Evolutionary conservation across 2,888 invertebrate species (phyloP), one percentile per base, ranked within the genome.

Genomic region (Eristalinus aeneus): DNA sequence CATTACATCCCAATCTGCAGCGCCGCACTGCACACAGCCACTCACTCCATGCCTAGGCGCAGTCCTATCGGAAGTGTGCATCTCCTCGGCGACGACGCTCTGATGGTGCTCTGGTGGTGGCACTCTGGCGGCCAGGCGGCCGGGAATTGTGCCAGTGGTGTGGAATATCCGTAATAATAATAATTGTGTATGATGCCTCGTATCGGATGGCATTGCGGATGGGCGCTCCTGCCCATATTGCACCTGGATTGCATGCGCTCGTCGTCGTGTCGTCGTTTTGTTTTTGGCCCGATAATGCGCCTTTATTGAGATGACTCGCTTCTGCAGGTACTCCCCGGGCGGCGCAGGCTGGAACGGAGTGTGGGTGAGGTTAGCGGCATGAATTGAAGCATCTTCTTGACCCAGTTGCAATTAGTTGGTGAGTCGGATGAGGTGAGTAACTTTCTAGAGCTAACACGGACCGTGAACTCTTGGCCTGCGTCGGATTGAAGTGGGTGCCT

Each of bases 81-180:
- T 86, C 86, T 81, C 53, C 32, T 12, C 34, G 61, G 12, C 46
- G 46, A 16, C 46, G 27, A 27, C 2, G n/a, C n/a, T n/a, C n/a
- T n/a, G 46, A 16, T 16, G 46, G 6, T 46, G 69, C 72, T 77
- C 65, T 31, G 31, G 34, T 53, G 72, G 58, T 63, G 54, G 69
- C 60, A 77, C 69, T 77, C n/a, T n/a, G n/a, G 69, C 68, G 67
- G 16, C 16, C 46, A 46, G 58, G 46, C 58, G 22, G 56, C 60
- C 72, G 10, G 69, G 64, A 86, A 86, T 82, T 86, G 82, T 82
- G 82, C 86, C 86, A 86, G 71, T 78, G 86, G 74, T 78, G 81
- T 82, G 74, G 82, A 81, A 77, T 77, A 81, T 86, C 82, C 78
- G 74, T 86, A 86, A 86, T 86, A 86, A 86, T 74, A 86, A 86